These are phyloP conservation scores for Uloborus diversus DNA, from an alignment of 1,140 invertebrate species.

Conservation along the genomic window DNA sequence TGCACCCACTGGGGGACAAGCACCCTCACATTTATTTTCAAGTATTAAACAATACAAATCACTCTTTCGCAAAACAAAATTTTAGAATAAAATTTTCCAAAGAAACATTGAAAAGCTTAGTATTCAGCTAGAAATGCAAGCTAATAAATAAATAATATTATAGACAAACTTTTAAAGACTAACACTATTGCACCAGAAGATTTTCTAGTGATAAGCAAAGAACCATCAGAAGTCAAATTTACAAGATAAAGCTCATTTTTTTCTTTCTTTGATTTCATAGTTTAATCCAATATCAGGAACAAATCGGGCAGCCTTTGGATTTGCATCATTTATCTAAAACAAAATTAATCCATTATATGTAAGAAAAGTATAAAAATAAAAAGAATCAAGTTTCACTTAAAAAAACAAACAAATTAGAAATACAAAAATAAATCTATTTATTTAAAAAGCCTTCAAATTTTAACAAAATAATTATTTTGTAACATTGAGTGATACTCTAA, in stretches of 20 bases:
- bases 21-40: no score
- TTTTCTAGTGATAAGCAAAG: neutral
- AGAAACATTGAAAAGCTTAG: no score
- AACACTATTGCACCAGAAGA: slow-evolving; percentile 2
- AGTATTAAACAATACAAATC: no score
- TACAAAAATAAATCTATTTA: neutral
- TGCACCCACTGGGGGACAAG: no score
- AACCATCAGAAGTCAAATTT: neutral
- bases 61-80: no score
- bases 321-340: neutral
- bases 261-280: neutral
- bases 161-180: neutral
- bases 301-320: slow-evolving; percentile 4
- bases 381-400: neutral
- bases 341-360: neutral
- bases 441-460: neutral
- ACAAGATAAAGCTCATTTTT: slow-evolving; percentile 3
- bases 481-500: no score
- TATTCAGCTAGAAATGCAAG: no score
- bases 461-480: neutral
- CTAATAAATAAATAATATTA: neutral
- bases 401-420: neutral
- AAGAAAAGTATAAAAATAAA: no score
- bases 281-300: slow-evolving; percentile 11
- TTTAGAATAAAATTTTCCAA: no score